Conservation (phyloP, 1,140 invertebrate species). For the Carposina sasakii region DNA sequence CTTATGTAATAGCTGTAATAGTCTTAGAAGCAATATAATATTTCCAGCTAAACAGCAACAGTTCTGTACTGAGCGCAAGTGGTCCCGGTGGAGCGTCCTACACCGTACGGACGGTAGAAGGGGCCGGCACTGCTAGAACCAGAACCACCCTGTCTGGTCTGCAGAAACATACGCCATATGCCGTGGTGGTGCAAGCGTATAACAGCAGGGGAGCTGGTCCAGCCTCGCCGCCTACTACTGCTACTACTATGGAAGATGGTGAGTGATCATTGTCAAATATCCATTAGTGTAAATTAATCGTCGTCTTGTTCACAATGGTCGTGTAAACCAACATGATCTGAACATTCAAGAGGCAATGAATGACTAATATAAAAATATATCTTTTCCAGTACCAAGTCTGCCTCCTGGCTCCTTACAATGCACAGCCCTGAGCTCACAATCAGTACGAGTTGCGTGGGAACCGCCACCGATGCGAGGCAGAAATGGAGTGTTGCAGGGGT, state of each 20-base stretch:
- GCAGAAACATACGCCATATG: constrained; percentile 90
- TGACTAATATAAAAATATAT: constrained; percentile 7
- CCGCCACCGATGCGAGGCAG: constrained; percentile 85
- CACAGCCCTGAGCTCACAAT: constrained; percentile 84
- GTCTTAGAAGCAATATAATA: background rate
- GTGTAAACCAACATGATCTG: too few species aligned
- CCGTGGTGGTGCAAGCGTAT: constrained; percentile 92
- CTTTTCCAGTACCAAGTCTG: constrained; percentile 80
- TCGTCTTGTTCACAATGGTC: too few species aligned
- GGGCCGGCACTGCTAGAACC: constrained; percentile 74
- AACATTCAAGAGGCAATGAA: too few species aligned
- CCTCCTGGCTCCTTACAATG: constrained; percentile 87
- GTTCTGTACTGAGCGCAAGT: constrained; percentile 52
- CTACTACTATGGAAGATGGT: constrained; percentile 93
- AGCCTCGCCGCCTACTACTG: constrained; percentile 84
- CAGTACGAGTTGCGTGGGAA: constrained; percentile 90
- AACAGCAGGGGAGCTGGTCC: constrained; percentile 93
- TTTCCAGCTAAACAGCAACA: constrained; percentile 58
- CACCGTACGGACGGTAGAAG: constrained; percentile 83
- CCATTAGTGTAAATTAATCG: too few species aligned
- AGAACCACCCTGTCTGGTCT: constrained; percentile 77
- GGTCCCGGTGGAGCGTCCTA: constrained; percentile 72
- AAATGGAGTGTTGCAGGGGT: constrained; percentile 91
- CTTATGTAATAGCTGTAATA: too few species aligned
- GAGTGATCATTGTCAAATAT: constrained; percentile 48